Base-by-base conservation (phyloP, 2,888 invertebrate species). In the Pseudoips prasinana region DNA sequence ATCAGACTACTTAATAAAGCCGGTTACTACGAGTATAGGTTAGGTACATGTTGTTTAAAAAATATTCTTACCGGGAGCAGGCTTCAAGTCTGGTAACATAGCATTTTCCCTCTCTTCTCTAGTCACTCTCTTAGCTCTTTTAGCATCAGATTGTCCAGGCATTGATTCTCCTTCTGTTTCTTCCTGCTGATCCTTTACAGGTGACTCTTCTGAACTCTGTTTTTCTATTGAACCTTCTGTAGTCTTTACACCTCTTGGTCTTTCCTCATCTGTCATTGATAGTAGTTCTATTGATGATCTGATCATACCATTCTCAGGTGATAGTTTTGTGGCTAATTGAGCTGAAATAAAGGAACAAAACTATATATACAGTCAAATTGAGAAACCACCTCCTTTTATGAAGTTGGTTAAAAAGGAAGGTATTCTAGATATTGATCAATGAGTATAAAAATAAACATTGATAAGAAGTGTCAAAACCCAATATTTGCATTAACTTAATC, bases 81-180 rank as follows among this genome's bases (percentile, higher is more conserved):
- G 93, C 67, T 94, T 93, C 64, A 98, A 91, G 58, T 94, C 80
- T 1, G 98, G 98, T 31, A 99, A 82, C 62, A 96, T 90, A 23
- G 92, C 90, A 62, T 94, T 92, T 64, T 95, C 95, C 46, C 85
- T 88, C 43, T 92, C 91, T 53, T 91, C 91, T 8, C 72, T 64
- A 6, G 91, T 90, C 10, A 89, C 58, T 44, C 87, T 73, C 35
- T 77, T 87, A 1, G 68, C 67, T 41, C 69, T 73, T 42, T 87
- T 87, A 37, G 81, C 67, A 53, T 75, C 74, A 3, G 85, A 82
- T 65, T 67, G 90, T 39, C 67, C 89, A 53, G 68, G 74, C 64
- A 67, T 73, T 63, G 60, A 82, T 54, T 64, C 71, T 64, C 64
- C 82, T 58, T 68, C 14, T 14, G 14, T 53, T 8, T 51, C 42